phyloP scores from a whole-genome alignment of 2,797 vertebrate genomes.

The Propithecus deckenii region DNA sequence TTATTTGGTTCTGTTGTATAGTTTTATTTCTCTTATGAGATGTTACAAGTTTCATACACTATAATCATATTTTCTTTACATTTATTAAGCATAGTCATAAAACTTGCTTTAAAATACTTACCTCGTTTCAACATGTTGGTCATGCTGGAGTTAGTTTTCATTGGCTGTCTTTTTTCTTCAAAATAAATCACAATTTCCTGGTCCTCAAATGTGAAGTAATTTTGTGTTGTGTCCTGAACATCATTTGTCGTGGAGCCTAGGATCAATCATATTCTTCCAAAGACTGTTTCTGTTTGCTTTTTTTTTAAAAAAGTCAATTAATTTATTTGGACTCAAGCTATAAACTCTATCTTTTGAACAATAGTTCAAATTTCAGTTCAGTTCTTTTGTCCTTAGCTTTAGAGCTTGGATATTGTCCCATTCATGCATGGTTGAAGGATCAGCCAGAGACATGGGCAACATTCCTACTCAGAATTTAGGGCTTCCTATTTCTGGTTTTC shows the following conservation, averaged over 20 bases:
- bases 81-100: background rate
- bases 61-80: background rate
- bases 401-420: background rate
- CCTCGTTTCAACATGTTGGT: background rate
- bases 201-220: background rate
- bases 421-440: background rate
- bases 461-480: background rate
- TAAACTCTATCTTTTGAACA: background rate
- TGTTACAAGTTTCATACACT: background rate
- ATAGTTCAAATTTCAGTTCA: background rate
- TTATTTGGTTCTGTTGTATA: background rate
- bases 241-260: background rate
- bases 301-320: background rate
- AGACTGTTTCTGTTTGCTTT: background rate
- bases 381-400: background rate
- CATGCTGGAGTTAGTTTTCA: background rate
- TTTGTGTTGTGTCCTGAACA: background rate
- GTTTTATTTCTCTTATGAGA: background rate
- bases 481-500: background rate
- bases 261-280: background rate
- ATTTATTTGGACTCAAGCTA: background rate
- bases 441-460: background rate
- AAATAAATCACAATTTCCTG: background rate
- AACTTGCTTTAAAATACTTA: constrained; percentile 25
- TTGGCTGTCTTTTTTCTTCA: background rate